Percentiles rank a stretch among this genome's conserved stretches.
Evolutionary conservation across 92 coral and sea anemone species (phyloP).

Genomic region (Porites divaricata): DNA sequence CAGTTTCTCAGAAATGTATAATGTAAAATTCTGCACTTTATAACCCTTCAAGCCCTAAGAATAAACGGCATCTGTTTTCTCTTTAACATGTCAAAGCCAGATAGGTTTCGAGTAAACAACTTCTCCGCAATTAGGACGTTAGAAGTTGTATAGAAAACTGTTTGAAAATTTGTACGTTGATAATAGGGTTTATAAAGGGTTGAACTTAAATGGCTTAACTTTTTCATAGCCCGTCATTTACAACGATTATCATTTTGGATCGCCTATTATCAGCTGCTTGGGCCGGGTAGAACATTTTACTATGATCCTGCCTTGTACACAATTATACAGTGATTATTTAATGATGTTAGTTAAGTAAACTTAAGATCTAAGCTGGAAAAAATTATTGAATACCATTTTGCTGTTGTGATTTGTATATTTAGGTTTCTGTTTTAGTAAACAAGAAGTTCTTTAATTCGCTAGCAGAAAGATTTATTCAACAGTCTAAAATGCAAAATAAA

Average conservation of each 20-base stretch:
- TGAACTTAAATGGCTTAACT: not conserved
- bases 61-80: no score
- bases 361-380: not conserved
- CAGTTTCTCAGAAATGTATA: no score
- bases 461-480: not conserved
- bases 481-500: not conserved
- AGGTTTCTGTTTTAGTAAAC: not conserved
- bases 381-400: not conserved
- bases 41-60: no score
- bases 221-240: not conserved
- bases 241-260: not conserved
- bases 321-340: constrained; percentile 12
- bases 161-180: not conserved
- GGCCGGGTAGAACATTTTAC: not conserved
- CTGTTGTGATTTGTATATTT: constrained; percentile 1
- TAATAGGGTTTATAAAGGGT: no score
- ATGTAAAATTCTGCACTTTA: no score
- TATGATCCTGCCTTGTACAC: constrained; percentile 4
- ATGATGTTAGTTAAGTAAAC: not conserved
- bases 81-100: no score
- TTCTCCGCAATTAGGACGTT: no score
- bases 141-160: not conserved
- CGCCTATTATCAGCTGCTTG: not conserved
- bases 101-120: no score
- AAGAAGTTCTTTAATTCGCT: not conserved